Conservation (phyloP, 1,140 invertebrate genomes). For the Saccostrea glomerata region DNA sequence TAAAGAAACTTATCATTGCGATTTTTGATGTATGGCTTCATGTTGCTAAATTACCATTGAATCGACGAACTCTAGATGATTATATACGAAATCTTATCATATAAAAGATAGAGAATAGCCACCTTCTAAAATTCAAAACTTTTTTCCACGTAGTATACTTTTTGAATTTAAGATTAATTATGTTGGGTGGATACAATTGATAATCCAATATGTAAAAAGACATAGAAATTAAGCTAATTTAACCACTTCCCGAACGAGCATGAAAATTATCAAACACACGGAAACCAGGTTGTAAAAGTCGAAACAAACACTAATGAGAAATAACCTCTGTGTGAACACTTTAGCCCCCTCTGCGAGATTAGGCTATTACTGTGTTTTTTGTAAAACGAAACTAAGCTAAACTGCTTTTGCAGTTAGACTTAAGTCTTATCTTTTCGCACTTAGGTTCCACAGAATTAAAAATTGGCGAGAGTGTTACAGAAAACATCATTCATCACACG, state of each 20-base stretch:
- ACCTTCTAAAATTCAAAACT: no score
- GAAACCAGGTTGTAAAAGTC: neutral
- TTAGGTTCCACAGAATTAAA: neutral
- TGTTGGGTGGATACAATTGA: neutral
- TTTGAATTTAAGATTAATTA: neutral
- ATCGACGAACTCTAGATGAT: no score
- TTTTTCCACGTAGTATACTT: no score
- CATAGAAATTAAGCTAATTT: neutral
- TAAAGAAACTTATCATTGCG: no score
- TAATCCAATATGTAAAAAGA: neutral
- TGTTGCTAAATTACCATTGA: no score
- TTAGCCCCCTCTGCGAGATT: neutral
- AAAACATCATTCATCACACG: neutral
- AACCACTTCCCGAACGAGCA: neutral
- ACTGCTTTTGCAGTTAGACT: neutral
- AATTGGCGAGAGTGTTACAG: neutral
- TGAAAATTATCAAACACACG: neutral
- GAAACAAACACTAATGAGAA: neutral
- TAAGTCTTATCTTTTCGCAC: slow-evolving; percentile 2
- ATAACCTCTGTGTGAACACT: neutral
- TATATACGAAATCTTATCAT: no score
- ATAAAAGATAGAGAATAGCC: no score
- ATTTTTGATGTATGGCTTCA: no score
- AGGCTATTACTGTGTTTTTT: slow-evolving; percentile 6
- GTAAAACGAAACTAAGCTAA: neutral